A percentile compares a stretch with the other conserved stretches of the same genome.
Conservation (phyloP, 2,797 vertebrate species). For the Delichon dasypus region DNA sequence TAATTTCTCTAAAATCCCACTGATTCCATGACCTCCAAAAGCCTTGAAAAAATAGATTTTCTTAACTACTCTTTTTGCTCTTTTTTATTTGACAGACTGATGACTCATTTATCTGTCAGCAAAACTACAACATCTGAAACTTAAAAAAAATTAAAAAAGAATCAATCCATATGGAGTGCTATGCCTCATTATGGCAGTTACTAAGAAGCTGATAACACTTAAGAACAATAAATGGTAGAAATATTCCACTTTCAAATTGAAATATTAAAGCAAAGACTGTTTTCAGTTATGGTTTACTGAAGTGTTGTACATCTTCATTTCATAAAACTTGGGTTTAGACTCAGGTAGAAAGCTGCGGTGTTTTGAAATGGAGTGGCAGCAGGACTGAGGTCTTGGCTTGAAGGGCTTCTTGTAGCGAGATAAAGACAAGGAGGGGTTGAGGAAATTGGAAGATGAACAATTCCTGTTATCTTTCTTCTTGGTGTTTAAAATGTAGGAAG, state of each 20-base stretch:
- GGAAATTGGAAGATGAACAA: background rate
- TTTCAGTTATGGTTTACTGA: background rate
- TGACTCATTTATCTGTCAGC: constrained; percentile 37
- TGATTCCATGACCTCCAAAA: background rate
- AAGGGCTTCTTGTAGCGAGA: background rate
- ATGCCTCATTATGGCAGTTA: background rate
- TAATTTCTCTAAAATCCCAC: background rate
- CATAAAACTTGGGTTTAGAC: background rate
- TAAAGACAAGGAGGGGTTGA: background rate
- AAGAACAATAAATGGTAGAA: background rate
- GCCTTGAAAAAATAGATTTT: constrained; percentile 1
- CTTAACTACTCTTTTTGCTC: constrained; percentile 2
- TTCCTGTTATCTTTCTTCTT: background rate
- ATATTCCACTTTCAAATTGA: background rate
- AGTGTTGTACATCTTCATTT: background rate
- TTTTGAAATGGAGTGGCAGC: background rate
- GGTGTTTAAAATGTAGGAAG: background rate
- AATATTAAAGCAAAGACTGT: background rate
- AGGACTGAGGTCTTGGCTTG: background rate
- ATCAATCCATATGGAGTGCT: background rate
- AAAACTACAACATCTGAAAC: background rate
- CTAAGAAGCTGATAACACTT: background rate
- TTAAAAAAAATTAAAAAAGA: background rate
- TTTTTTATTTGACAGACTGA: constrained; percentile 4
- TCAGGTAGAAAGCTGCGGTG: background rate